These are phyloP conservation scores for Pterophyllum scalare DNA, from an alignment of 2,113 vertebrate genomes.

Conservation along the genomic window DNA sequence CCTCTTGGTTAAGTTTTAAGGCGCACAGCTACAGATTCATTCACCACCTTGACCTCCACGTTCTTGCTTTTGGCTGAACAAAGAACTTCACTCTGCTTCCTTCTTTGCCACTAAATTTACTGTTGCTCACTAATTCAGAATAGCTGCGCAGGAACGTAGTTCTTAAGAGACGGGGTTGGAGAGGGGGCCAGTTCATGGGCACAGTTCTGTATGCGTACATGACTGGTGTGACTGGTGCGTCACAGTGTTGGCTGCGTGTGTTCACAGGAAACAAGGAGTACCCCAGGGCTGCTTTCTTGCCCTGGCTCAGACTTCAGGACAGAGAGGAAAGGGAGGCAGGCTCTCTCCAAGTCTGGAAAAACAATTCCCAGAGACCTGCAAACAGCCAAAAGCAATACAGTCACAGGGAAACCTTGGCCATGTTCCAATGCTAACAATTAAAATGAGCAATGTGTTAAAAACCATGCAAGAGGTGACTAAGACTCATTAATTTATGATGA, in stretches of 20 bases:
- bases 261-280: slow-evolving; percentile 60
- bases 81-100: slow-evolving; percentile 7
- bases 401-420: slow-evolving; percentile 53
- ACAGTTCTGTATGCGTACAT: background rate
- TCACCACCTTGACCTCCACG: background rate
- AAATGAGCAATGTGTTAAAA: slow-evolving; percentile 62
- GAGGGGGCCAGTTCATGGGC: background rate
- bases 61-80: background rate
- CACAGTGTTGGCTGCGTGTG: slow-evolving; percentile 25
- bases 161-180: slow-evolving; percentile 9
- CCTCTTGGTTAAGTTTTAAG: background rate
- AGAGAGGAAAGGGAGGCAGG: background rate
- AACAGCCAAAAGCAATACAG: slow-evolving; percentile 67
- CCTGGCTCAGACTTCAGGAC: slow-evolving; percentile 33
- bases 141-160: slow-evolving; percentile 16
- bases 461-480: slow-evolving; percentile 24
- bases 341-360: slow-evolving; percentile 68
- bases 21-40: background rate
- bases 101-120: background rate
- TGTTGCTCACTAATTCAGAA: slow-evolving; percentile 20
- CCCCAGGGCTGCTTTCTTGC: slow-evolving; percentile 54
- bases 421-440: slow-evolving; percentile 53
- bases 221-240: slow-evolving; percentile 14
- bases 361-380: slow-evolving; percentile 48
- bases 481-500: slow-evolving; percentile 17